Evolutionary conservation across 2,113 vertebrate genomes (phyloP).

Genomic region (Urocolius indicus): DNA sequence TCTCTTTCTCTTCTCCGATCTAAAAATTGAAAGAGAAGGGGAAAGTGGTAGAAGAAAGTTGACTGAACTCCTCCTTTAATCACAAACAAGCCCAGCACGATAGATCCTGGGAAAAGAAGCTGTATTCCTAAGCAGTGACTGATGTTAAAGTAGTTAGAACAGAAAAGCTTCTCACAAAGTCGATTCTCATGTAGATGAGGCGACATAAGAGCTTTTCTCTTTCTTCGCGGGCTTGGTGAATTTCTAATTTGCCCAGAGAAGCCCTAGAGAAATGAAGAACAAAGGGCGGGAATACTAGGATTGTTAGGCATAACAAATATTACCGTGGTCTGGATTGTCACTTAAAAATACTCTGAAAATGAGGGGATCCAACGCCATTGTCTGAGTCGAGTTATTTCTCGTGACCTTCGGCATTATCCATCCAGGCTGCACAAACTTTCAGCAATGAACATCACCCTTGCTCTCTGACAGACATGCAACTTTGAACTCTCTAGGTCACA

Average conservation of each 20-base stretch:
- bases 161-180: slow-evolving; percentile 58
- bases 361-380: not conserved
- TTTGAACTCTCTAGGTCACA: not conserved
- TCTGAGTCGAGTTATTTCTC: not conserved
- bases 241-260: slow-evolving; percentile 47
- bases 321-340: not conserved
- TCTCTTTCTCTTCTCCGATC: not conserved
- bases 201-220: slow-evolving; percentile 38
- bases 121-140: slow-evolving; percentile 34
- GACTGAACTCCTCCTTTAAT: not conserved
- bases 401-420: slow-evolving; percentile 48
- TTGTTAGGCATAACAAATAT: not conserved
- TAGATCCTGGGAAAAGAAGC: slow-evolving; percentile 63
- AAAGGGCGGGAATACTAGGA: not conserved
- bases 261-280: slow-evolving; percentile 17
- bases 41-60: not conserved
- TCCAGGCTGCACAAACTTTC: slow-evolving; percentile 16
- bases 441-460: not conserved
- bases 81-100: not conserved
- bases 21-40: not conserved
- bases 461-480: not conserved
- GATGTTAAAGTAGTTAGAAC: slow-evolving; percentile 39
- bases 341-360: slow-evolving; percentile 7
- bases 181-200: slow-evolving; percentile 76
- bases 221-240: not conserved